Conservation (phyloP, 1,140 invertebrate genomes). For the Drosophila kohkoa region DNA sequence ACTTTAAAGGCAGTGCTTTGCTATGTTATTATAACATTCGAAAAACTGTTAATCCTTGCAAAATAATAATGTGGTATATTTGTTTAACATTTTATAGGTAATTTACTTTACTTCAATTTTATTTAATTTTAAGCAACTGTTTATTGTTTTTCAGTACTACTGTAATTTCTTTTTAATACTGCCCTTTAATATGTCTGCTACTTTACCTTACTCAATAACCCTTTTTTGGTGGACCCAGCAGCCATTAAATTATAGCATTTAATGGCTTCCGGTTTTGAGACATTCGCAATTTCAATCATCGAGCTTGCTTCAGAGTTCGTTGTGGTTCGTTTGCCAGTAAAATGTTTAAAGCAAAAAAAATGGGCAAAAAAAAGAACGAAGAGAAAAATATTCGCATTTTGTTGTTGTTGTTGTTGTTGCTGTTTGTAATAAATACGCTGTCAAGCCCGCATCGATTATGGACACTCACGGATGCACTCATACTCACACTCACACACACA, state of each 20-base stretch:
- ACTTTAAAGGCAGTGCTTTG: too few relatives aligned
- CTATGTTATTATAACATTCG: too few relatives aligned
- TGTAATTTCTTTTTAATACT: not conserved
- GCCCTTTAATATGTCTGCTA: not conserved
- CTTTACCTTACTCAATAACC: not conserved
- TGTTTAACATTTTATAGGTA: too few relatives aligned
- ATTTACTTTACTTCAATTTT: too few relatives aligned
- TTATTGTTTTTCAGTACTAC: too few relatives aligned
- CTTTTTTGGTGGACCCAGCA: conserved; percentile 1
- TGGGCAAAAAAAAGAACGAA: conserved; percentile 1
- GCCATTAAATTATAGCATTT: conserved; percentile 50
- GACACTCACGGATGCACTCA: conserved; percentile 77
- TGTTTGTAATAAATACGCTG: conserved; percentile 79
- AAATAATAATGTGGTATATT: too few relatives aligned
- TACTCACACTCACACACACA: conserved; percentile 41
- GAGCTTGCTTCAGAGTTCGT: conserved; percentile 41
- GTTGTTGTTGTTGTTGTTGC: too few relatives aligned
- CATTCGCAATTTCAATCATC: conserved; percentile 67
- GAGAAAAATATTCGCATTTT: conserved; percentile 62
- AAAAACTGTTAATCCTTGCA: too few relatives aligned
- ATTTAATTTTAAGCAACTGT: too few relatives aligned
- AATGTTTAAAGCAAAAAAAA: conserved; percentile 14
- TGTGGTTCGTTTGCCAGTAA: conserved; percentile 11
- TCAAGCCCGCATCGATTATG: conserved; percentile 78
- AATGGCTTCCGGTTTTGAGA: conserved; percentile 71